Evolutionary conservation across 1,140 invertebrate genomes (phyloP).

Genomic region (Mesaphorura yosii): DNA sequence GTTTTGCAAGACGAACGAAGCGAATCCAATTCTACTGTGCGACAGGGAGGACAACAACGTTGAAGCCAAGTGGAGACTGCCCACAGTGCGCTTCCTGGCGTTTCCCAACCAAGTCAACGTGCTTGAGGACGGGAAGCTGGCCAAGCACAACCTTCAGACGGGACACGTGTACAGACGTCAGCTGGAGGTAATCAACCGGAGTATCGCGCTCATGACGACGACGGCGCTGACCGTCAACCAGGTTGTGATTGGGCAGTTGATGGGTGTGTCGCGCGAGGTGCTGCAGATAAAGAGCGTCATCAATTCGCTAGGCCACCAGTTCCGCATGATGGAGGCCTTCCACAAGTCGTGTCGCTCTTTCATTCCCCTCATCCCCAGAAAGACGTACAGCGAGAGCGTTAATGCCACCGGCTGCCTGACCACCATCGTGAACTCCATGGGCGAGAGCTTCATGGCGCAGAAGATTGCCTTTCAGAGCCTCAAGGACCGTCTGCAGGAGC

Average conservation of each 20-base stretch:
- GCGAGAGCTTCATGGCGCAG: background rate
- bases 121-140: slow-evolving; percentile 54
- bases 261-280: slow-evolving; percentile 11
- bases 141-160: slow-evolving; percentile 44
- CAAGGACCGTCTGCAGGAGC: slow-evolving; percentile 30
- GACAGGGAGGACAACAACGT: slow-evolving; percentile 76
- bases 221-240: slow-evolving; percentile 51
- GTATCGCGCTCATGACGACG: slow-evolving; percentile 51
- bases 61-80: slow-evolving; percentile 52
- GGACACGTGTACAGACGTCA: slow-evolving; percentile 66
- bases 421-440: background rate
- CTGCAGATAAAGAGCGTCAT: slow-evolving; percentile 4
- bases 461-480: slow-evolving; percentile 21
- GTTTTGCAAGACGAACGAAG: slow-evolving; percentile 43
- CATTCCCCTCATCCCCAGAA: background rate
- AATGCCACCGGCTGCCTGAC: background rate
- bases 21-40: slow-evolving; percentile 65
- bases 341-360: background rate
- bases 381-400: background rate
- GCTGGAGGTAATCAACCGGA: slow-evolving; percentile 53
- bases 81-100: slow-evolving; percentile 57
- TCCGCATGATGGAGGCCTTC: slow-evolving; percentile 18
- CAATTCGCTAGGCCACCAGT: slow-evolving; percentile 18
- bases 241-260: slow-evolving; percentile 36
- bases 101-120: slow-evolving; percentile 48